Conservation (phyloP, 1,140 invertebrate genomes). For the Drosophila rhopaloa region DNA sequence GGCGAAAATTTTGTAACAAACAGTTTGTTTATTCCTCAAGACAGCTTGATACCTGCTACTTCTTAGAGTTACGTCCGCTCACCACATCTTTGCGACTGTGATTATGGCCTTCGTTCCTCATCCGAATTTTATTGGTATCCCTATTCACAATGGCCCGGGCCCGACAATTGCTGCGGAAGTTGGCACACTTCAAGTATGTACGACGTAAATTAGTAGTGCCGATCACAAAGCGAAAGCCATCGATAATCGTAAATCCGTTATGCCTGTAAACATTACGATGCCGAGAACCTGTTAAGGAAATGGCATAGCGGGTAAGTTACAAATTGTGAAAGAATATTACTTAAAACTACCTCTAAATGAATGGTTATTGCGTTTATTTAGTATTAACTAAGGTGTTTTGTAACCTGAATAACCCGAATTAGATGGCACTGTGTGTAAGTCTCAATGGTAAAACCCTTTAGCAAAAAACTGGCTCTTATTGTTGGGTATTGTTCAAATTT, state of each 20-base stretch:
- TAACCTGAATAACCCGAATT: too few species aligned
- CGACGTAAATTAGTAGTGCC: constrained; percentile 44
- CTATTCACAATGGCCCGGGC: constrained; percentile 74
- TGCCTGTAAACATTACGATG: background rate
- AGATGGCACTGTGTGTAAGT: too few species aligned
- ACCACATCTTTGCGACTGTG: constrained; percentile 29
- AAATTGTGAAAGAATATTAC: background rate
- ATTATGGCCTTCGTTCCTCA: constrained; percentile 65
- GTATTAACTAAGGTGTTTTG: too few species aligned
- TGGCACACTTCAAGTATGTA: constrained; percentile 76
- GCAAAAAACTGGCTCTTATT: too few species aligned
- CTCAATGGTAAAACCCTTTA: too few species aligned
- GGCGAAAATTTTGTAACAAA: constrained; percentile 31
- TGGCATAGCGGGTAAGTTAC: background rate
- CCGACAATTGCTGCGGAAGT: constrained; percentile 69
- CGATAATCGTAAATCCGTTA: constrained; percentile 38
- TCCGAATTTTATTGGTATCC: constrained; percentile 51
- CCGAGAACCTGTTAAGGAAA: constrained; percentile 20
- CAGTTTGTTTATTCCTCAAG: constrained; percentile 54
- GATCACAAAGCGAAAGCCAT: constrained; percentile 73
- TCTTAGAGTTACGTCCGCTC: constrained; percentile 3
- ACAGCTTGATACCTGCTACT: constrained; percentile 22
- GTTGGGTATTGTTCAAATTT: too few species aligned
- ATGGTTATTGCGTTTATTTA: background rate
- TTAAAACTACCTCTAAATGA: background rate